These are phyloP conservation scores for Felis chaus DNA, from an alignment of 2,113 vertebrate species.

Conservation along the genomic window DNA sequence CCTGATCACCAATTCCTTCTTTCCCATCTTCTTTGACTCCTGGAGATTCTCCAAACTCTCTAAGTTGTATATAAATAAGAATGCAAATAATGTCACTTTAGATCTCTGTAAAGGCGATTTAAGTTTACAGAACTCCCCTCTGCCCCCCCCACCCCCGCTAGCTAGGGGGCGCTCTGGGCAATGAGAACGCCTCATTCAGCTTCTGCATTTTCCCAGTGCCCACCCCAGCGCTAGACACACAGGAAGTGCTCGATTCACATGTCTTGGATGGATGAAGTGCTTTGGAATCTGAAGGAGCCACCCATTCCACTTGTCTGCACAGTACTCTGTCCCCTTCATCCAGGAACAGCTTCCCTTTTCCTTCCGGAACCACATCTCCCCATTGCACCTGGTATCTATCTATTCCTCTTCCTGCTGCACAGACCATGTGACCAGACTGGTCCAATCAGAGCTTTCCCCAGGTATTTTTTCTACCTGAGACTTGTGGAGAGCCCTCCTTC, in stretches of 20 bases:
- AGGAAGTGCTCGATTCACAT: not conserved
- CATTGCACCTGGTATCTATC: rapidly evolving
- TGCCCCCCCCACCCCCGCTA: not conserved
- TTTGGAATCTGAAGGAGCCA: not conserved
- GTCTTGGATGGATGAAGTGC: not conserved
- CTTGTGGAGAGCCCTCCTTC: not conserved
- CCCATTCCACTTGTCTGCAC: not conserved
- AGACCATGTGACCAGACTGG: not conserved
- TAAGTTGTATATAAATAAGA: not conserved
- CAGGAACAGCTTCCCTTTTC: not conserved
- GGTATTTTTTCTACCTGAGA: not conserved
- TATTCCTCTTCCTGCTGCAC: not conserved
- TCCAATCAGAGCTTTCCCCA: slow-evolving; percentile 2
- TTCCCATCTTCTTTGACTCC: not conserved
- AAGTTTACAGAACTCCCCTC: not conserved
- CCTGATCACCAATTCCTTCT: not conserved
- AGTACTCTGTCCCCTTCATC: not conserved
- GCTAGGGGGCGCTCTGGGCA: not conserved
- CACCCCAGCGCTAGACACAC: not conserved
- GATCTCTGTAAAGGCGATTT: not conserved
- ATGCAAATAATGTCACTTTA: not conserved
- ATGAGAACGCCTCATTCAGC: not conserved
- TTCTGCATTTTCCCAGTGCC: not conserved
- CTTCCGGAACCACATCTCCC: not conserved
- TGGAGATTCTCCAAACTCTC: not conserved